Percentiles rank a stretch among this genome's conserved stretches.
Conservation (phyloP, 2,797 vertebrate species). For the Periophthalmus magnuspinnatus region DNA sequence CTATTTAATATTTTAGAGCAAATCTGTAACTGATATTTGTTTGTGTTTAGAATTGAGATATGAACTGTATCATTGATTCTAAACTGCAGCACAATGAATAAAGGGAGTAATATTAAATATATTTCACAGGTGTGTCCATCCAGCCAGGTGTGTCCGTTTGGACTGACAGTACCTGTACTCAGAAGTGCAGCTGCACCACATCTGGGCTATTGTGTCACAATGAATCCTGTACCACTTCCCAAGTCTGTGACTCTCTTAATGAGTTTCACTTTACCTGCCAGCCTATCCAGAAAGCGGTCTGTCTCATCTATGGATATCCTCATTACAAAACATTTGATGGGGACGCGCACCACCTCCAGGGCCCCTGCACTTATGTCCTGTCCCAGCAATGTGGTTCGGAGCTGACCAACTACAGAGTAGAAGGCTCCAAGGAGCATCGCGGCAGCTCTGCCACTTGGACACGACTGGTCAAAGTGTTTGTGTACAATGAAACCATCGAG, state of each 20-base stretch:
- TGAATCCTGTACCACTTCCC: neutral
- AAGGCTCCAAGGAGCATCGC: constrained; percentile 69
- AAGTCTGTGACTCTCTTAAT: neutral
- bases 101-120: neutral
- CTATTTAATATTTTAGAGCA: constrained; percentile 14
- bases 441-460: constrained; percentile 70
- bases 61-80: neutral
- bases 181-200: constrained; percentile 61
- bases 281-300: constrained; percentile 47
- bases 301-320: constrained; percentile 70
- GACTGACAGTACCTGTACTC: constrained; percentile 64
- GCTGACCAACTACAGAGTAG: constrained; percentile 62
- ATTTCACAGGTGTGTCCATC: neutral
- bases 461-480: constrained; percentile 61
- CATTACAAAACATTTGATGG: constrained; percentile 78
- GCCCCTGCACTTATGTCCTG: constrained; percentile 49
- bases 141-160: neutral
- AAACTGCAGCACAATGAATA: neutral
- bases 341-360: constrained; percentile 53
- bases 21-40: no score
- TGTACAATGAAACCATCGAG: constrained; percentile 63
- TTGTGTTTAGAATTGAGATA: no score
- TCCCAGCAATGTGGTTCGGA: constrained; percentile 55
- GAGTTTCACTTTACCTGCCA: constrained; percentile 10
- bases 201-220: constrained; percentile 14